Evolutionary conservation across 2,113 vertebrate genomes (phyloP).

Genomic region (Clarias magur): DNA sequence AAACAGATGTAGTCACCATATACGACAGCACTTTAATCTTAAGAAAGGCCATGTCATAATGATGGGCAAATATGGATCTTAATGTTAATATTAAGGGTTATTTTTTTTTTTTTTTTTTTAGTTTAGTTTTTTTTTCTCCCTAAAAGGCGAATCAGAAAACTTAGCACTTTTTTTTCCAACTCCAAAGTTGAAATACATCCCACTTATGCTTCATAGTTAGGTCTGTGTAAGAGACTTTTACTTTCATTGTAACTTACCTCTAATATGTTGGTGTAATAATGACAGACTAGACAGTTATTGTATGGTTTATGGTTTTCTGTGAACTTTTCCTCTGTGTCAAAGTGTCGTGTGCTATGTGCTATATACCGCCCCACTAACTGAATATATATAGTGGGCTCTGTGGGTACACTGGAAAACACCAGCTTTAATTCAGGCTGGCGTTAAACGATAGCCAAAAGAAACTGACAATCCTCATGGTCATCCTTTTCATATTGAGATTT

Average conservation of each 20-base stretch:
- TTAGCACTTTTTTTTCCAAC: slow-evolving; percentile 44
- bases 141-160: slow-evolving; percentile 29
- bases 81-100: slow-evolving; percentile 8
- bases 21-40: slow-evolving; percentile 55
- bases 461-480: slow-evolving; percentile 46
- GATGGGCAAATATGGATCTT: slow-evolving; percentile 43
- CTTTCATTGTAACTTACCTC: slow-evolving; percentile 52
- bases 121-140: not conserved
- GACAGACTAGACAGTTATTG: slow-evolving; percentile 37
- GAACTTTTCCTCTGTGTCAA: slow-evolving; percentile 53
- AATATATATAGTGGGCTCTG: slow-evolving; percentile 38
- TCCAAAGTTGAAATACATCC: slow-evolving; percentile 24
- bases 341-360: slow-evolving; percentile 44
- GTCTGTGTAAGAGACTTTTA: slow-evolving; percentile 41
- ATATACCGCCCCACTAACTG: slow-evolving; percentile 44
- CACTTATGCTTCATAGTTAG: slow-evolving; percentile 43
- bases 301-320: slow-evolving; percentile 46
- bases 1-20: slow-evolving; percentile 32
- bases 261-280: slow-evolving; percentile 48
- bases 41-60: slow-evolving; percentile 38
- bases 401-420: slow-evolving; percentile 50
- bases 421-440: slow-evolving; percentile 43
- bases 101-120: not conserved
- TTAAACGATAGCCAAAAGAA: slow-evolving; percentile 45
- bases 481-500: slow-evolving; percentile 42